phyloP scores from a whole-genome alignment of 2,888 invertebrate genomes.

The Agrotis clavis region DNA sequence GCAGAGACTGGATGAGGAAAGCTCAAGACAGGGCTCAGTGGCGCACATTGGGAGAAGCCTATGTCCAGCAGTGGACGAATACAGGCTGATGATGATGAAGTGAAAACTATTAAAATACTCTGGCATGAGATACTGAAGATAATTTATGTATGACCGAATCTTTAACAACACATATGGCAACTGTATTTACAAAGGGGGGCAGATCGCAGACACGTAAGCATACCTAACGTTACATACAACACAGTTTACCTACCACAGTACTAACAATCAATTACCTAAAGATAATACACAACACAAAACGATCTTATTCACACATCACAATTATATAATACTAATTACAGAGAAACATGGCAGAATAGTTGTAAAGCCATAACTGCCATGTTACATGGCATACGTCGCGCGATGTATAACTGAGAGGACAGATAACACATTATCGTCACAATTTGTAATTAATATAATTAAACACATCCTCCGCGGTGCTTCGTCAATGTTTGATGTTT shows the following conservation, averaged over 20 bases:
- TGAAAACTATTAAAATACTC: background rate
- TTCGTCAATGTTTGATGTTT: conserved; percentile 57
- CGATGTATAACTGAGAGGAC: conserved; percentile 29
- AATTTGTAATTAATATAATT: conserved; percentile 61
- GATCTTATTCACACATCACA: conserved; percentile 24
- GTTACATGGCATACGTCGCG: conserved; percentile 15
- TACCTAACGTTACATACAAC: conserved; percentile 1
- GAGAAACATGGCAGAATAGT: conserved; percentile 11
- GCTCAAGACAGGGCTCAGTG: no score
- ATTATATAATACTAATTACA: conserved; percentile 20
- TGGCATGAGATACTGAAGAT: no score
- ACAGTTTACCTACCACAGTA: conserved; percentile 8
- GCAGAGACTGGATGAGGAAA: no score
- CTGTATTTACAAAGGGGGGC: conserved; percentile 30
- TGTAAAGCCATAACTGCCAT: background rate
- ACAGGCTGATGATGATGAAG: no score
- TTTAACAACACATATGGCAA: background rate
- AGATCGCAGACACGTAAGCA: conserved; percentile 46
- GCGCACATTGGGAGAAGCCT: no score
- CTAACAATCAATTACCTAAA: conserved; percentile 8
- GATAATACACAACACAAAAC: conserved; percentile 18
- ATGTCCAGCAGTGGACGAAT: no score
- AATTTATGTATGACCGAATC: background rate
- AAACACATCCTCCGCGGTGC: conserved; percentile 70
- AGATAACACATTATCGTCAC: conserved; percentile 72